Base-by-base conservation (phyloP, 2,888 invertebrate genomes). In the Drosophila mulleri region DNA sequence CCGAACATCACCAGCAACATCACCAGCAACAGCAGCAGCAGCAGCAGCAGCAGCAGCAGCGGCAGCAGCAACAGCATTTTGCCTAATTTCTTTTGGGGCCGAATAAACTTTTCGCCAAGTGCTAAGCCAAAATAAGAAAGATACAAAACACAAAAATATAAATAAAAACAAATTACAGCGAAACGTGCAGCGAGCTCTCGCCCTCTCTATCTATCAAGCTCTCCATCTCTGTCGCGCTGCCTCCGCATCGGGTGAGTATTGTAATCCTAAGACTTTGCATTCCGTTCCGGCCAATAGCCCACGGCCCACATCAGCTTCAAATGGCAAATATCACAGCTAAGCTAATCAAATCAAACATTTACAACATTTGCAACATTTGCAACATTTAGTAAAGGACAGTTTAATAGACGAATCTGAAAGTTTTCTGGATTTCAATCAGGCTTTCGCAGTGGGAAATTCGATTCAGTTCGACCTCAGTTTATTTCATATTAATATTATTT, bases 21-120 rank as follows among this genome's bases (percentile, higher is more conserved):
- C 26, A 14, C 18, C 48, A 29, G 16, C 39, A 41, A 35, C 57
- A 26, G 54, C 54, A 26, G n/a, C 48, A 4, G 29, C n/a, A 48
- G 44, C 23, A 11, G 42, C 41, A 39, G 44, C 42, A 20, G 35
- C 52, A 4, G 29, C 37, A 2, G 35, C 52, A 4, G 29, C 45
- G 1, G 16, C 54, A 16, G 16, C 44, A 59, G 57, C 76, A 70
- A 18, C 48, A 48, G 50, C 18, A 35, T 50, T 77, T 50, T 44
- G 64, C 68, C 44, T 78, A 68, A 78, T 78, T 78, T 73, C 39
- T 54, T 61, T 63, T 20, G 42, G 45, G 52, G 23, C 62, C 54
- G 53, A 23, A 6, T 58, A 64, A 74, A 74, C 68, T 68, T 68
- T 63, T 57, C 45, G 70, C 48, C 52, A 45, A 39, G 42, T 56